Conservation (phyloP, 2,113 vertebrate genomes). For the Notarius quadriscutis region DNA sequence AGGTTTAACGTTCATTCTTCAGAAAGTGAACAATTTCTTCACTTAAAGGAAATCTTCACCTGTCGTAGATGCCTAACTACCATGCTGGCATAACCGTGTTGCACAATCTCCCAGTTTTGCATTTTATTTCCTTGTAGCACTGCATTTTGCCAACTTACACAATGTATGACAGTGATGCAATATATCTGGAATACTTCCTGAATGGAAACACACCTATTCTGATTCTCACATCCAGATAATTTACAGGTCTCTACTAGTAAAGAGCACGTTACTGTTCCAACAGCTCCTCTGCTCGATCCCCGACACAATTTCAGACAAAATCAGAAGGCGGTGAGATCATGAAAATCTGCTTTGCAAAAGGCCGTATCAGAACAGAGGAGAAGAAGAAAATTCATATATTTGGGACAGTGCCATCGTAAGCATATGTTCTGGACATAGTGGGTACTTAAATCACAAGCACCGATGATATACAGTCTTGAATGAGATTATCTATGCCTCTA, state of each 20-base stretch:
- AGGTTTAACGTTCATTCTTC: conserved; percentile 10
- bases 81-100: not conserved
- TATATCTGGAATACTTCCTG: conserved; percentile 21
- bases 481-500: not conserved
- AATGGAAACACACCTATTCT: not conserved
- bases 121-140: not conserved
- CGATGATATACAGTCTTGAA: not conserved
- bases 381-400: not conserved
- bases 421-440: not conserved
- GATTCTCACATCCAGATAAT: not conserved
- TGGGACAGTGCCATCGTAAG: not conserved
- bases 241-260: conserved; percentile 48
- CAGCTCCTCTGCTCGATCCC: not conserved
- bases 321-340: not conserved
- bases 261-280: conserved; percentile 34
- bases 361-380: not conserved
- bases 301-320: not conserved
- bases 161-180: not conserved
- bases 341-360: not conserved
- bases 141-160: not conserved
- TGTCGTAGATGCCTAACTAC: not conserved
- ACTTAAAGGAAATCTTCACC: not conserved
- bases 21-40: not conserved
- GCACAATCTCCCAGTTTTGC: not conserved
- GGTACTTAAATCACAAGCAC: not conserved